Evolutionary conservation across 2,113 vertebrate genomes (phyloP), one percentile per base, ranked within the genome.

Genomic region (Holacanthus passer): DNA sequence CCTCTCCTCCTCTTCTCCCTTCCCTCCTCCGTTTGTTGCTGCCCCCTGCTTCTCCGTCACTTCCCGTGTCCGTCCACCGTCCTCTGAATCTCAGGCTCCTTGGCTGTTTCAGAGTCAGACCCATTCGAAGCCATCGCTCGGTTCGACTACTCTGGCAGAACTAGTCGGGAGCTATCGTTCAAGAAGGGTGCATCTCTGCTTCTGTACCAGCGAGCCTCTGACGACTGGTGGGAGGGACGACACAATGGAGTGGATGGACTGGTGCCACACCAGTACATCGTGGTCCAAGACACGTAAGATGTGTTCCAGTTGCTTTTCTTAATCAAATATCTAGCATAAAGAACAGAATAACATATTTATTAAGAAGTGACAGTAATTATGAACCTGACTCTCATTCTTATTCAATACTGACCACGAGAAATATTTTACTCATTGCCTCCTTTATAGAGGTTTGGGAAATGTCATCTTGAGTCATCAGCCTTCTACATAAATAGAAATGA

Each of bases 221-320:
- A 97, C 0, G 98, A 99, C 94, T 99, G 98, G 98, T 99, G 98
- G 98, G 97, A 99, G 93, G 98, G 98, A 1, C 93, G 97, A 11
- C 96, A 98, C 93, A 97, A 98, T 0, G 97, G 97, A 16, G 86
- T 96, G 11, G 97, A 97, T 0, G 98, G 98, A 60, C 96, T 99
- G 59, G 96, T 99, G 78, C 97, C 98, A 0, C 98, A 99, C 74
- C 98, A 99, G 95, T 99, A 99, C 91, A 98, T 99, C 52, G 95
- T 97, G 78, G 90, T 99, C 48, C 97, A 98, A 89, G 98, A 99
- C 95, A 95, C 92, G 98, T 99, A 97, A 58, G 97, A 95, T 56
- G 1, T 63, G 17, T 60, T 77, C 11, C n/a, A 27, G 13, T 43
- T 20, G 17, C 17, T 41, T 16, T 6, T 72, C 19, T 35, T 14